phyloP scores from a whole-genome alignment of 2,797 vertebrate species.

The Acanthis flammea region DNA sequence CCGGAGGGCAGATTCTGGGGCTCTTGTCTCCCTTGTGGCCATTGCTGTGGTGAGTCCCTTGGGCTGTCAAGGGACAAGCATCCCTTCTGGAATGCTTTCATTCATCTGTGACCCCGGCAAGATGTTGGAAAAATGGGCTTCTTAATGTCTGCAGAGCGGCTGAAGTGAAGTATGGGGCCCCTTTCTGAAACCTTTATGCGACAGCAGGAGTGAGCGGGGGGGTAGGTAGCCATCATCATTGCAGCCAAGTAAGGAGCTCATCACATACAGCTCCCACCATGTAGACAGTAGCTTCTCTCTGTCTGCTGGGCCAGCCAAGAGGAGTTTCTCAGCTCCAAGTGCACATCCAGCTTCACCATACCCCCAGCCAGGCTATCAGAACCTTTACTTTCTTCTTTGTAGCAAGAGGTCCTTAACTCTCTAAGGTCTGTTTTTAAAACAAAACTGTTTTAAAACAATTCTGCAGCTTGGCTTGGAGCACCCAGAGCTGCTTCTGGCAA shows the following conservation, averaged over 20 bases:
- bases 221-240: fast-evolving
- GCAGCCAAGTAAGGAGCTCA: neutral
- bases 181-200: neutral
- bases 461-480: neutral
- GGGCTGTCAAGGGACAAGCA: neutral
- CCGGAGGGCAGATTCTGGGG: fast-evolving
- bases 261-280: neutral
- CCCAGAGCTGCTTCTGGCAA: neutral
- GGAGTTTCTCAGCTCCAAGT: neutral
- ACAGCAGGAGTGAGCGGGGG: neutral
- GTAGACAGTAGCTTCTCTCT: neutral
- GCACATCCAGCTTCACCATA: neutral
- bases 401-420: neutral
- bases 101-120: neutral
- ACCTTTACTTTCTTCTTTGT: neutral
- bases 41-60: fast-evolving
- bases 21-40: neutral
- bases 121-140: neutral
- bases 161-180: neutral
- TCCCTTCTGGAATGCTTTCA: neutral
- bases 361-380: fast-evolving
- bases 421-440: neutral
- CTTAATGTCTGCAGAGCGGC: neutral
- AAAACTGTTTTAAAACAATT: no score
- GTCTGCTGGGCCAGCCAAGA: neutral